Percentiles rank a stretch among this genome's conserved stretches.
Conservation (phyloP, 2,888 invertebrate genomes). For the Heteromurus nitidus region DNA sequence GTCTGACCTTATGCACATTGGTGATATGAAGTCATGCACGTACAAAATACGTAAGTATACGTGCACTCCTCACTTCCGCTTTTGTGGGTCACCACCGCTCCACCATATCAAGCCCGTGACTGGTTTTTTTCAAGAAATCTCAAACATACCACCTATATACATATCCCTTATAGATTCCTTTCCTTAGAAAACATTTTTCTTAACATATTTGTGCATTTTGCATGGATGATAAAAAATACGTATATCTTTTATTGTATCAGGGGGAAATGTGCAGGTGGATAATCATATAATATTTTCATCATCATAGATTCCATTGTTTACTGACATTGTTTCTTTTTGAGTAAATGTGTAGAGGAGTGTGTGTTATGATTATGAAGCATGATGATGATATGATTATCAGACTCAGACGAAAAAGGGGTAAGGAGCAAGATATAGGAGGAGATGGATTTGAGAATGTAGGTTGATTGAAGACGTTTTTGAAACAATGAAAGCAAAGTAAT, state of each 20-base stretch:
- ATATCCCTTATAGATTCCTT: background rate
- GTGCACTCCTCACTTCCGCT: slow-evolving; percentile 65
- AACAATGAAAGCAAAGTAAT: slow-evolving; percentile 9
- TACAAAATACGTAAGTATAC: slow-evolving; percentile 9
- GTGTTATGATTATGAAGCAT: background rate
- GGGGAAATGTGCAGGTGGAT: background rate
- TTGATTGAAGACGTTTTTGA: slow-evolving; percentile 9
- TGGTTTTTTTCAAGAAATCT: slow-evolving; percentile 32
- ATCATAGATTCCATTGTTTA: background rate
- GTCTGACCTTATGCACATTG: slow-evolving; percentile 26
- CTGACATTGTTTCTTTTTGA: too few species aligned
- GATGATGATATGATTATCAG: background rate
- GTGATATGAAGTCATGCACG: background rate
- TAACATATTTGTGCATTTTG: background rate
- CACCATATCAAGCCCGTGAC: slow-evolving; percentile 26
- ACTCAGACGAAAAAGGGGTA: background rate
- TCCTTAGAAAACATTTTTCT: too few species aligned
- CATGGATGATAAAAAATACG: background rate
- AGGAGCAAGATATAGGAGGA: background rate
- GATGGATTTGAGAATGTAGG: background rate
- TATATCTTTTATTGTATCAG: background rate
- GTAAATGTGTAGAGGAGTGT: background rate
- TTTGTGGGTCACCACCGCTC: slow-evolving; percentile 61
- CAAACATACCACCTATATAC: background rate
- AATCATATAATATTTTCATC: slow-evolving; percentile 31